Conservation (phyloP, 2,113 vertebrate species). For the Otolemur garnettii region DNA sequence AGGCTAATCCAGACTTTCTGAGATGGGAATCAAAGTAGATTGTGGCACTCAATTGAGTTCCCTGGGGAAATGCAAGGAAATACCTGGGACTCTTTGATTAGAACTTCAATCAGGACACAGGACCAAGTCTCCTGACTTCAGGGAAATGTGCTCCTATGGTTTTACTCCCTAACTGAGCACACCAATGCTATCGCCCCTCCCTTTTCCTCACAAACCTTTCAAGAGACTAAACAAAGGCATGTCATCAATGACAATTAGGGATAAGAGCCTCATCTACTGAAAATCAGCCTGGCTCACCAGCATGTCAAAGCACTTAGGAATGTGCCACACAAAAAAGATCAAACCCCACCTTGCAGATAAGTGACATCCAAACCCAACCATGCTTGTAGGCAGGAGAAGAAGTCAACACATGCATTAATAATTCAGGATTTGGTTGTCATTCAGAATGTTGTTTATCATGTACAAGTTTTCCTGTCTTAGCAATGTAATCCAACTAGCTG, state of each 20-base stretch:
- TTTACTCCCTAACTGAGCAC: background rate
- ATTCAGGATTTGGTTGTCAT: background rate
- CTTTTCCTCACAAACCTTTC: background rate
- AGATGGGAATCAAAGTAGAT: background rate
- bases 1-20: background rate
- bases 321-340: background rate
- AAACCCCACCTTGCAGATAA: background rate
- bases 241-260: background rate
- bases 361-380: background rate
- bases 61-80: background rate
- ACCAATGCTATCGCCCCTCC: rapidly evolving
- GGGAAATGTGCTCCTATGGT: background rate
- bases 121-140: background rate
- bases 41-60: background rate
- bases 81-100: background rate
- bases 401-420: background rate
- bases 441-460: background rate
- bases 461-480: background rate
- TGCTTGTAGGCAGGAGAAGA: background rate
- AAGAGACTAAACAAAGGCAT: background rate
- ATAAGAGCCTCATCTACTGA: background rate
- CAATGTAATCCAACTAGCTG: background rate
- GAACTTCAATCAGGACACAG: background rate
- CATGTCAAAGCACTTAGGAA: background rate
- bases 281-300: background rate